Percentiles rank a stretch among this genome's conserved stretches.
Conservation (phyloP, 2,113 vertebrate genomes). For the Desmodus rotundus region DNA sequence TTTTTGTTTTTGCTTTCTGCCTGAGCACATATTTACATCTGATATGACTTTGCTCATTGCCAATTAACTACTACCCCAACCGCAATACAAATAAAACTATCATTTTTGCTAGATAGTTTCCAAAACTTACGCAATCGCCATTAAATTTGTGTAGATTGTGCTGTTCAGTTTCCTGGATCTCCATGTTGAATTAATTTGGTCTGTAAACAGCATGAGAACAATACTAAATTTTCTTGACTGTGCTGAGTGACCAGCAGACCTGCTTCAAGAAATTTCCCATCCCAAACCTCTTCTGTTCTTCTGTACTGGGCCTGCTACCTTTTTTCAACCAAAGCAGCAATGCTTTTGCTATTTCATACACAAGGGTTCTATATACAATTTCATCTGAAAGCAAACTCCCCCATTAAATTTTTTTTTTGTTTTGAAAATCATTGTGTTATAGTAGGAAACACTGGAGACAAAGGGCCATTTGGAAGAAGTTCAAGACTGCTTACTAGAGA, state of each 20-base stretch:
- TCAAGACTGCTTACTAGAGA: neutral
- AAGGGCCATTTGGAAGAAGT: neutral
- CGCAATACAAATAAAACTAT: neutral
- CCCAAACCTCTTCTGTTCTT: neutral
- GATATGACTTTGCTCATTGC: neutral
- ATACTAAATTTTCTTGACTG: neutral
- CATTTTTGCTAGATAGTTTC: neutral
- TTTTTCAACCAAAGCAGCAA: neutral
- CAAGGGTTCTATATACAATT: neutral
- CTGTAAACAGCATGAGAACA: neutral
- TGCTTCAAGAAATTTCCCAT: neutral
- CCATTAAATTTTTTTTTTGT: neutral
- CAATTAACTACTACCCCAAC: neutral
- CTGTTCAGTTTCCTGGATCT: neutral
- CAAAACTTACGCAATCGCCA: neutral
- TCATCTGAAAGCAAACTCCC: conserved; percentile 27
- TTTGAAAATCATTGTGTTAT: conserved; percentile 3
- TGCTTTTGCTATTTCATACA: neutral
- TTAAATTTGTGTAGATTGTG: neutral
- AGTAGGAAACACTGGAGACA: neutral
- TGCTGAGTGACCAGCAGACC: neutral
- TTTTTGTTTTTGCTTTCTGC: neutral
- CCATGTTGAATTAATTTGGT: neutral
- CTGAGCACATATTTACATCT: neutral
- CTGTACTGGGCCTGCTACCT: neutral